A percentile compares a stretch with the other conserved stretches of the same genome.
Evolutionary conservation across 2,797 vertebrate genomes (phyloP).

Genomic region (Eulemur coronatus): DNA sequence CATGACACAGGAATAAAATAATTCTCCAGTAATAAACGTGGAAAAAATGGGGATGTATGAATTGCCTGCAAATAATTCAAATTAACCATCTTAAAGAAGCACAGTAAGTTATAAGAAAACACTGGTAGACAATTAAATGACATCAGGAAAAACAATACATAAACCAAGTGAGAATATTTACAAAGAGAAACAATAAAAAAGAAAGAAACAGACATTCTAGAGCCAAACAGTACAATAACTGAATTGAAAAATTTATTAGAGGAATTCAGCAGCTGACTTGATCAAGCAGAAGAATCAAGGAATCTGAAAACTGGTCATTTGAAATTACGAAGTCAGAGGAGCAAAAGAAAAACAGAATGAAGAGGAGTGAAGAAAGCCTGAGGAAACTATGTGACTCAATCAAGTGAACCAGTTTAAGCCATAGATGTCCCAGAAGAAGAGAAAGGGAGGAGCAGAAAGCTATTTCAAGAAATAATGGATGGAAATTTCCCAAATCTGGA

Average conservation of each 20-base stretch:
- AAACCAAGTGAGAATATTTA: background rate
- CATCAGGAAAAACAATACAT: background rate
- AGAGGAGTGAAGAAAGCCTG: background rate
- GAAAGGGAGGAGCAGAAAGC: background rate
- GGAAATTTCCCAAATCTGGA: background rate
- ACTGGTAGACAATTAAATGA: background rate
- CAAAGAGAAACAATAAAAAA: background rate
- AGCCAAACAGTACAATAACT: background rate
- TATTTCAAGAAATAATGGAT: background rate
- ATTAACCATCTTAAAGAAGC: background rate
- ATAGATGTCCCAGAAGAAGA: background rate
- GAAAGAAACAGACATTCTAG: background rate
- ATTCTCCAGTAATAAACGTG: background rate
- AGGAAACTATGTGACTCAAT: background rate
- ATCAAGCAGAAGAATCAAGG: background rate
- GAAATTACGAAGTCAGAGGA: background rate
- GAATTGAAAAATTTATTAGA: background rate
- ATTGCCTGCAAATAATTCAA: background rate
- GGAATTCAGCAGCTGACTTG: background rate
- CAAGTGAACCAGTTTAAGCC: background rate
- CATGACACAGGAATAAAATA: background rate
- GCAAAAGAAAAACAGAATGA: background rate
- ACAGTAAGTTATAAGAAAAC: background rate
- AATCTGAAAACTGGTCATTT: background rate
- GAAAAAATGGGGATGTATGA: background rate